Evolutionary conservation across 1,140 invertebrate species (phyloP).

Genomic region (Vanessa atalanta): DNA sequence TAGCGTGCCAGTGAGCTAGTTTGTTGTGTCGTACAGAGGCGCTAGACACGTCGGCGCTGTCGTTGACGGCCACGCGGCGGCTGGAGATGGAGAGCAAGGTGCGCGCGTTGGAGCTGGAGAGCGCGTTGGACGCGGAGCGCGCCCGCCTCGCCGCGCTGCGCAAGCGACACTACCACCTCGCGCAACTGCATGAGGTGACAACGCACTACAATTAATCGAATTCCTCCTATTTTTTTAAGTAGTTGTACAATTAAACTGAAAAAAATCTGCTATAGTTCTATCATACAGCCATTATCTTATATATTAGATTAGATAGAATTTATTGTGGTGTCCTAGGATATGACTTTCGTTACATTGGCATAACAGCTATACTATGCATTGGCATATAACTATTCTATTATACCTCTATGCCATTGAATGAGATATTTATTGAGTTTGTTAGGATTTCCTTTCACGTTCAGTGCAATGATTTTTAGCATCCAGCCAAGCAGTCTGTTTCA

Average conservation of each 20-base stretch:
- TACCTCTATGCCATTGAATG: no score
- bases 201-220: neutral
- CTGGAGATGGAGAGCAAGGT: constrained; percentile 98
- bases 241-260: no score
- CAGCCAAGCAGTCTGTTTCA: no score
- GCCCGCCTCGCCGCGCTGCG: constrained; percentile 90
- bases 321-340: no score
- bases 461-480: neutral
- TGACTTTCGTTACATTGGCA: no score
- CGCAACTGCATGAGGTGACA: constrained; percentile 82
- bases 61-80: constrained; percentile 95
- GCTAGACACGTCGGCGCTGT: constrained; percentile 93
- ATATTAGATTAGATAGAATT: no score
- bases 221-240: no score
- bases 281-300: neutral
- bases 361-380: no score
- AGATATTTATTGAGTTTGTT: no score
- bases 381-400: no score
- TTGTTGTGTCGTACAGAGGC: constrained; percentile 83
- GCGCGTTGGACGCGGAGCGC: constrained; percentile 93
- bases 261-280: no score
- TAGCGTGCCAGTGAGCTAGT: constrained; percentile 7
- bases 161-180: constrained; percentile 95
- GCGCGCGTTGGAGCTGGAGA: constrained; percentile 95
- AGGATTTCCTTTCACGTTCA: no score